These are phyloP conservation scores for Misgurnus anguillicaudatus DNA, from an alignment of 2,113 vertebrate species.

Conservation along the genomic window DNA sequence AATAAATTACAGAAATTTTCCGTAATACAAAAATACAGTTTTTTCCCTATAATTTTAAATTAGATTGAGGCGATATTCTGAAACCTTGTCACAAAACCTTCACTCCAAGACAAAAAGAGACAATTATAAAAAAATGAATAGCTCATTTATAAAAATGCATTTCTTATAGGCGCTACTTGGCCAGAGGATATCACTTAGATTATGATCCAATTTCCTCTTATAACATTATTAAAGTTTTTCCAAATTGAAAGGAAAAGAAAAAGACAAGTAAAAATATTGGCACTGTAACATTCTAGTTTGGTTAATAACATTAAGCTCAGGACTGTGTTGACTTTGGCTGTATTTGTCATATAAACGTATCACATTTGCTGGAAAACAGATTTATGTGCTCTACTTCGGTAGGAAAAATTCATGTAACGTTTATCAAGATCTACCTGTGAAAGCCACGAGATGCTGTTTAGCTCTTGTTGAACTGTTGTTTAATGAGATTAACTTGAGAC, in stretches of 20 bases:
- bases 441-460: neutral
- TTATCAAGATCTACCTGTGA: conserved; percentile 15
- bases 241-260: neutral
- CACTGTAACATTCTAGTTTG: conserved; percentile 3
- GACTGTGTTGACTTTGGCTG: conserved; percentile 45
- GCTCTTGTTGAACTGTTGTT: neutral
- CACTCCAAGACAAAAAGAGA: too few relatives aligned
- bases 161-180: neutral
- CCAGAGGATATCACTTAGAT: conserved; percentile 9
- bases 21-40: too few relatives aligned
- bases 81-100: too few relatives aligned
- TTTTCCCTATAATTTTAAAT: too few relatives aligned
- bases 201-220: neutral
- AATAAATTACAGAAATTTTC: too few relatives aligned
- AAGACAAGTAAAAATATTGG: conserved; percentile 1
- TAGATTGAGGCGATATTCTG: too few relatives aligned
- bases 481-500: conserved; percentile 42
- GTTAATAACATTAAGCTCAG: neutral
- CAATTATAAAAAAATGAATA: too few relatives aligned
- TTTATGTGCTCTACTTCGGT: conserved; percentile 11
- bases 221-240: neutral
- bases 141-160: too few relatives aligned
- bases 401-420: neutral
- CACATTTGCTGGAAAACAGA: conserved; percentile 30
- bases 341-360: conserved; percentile 1